These are phyloP conservation scores for Halisarca cf. caerulea DNA, from an alignment of 37 sponge, comb jelly and placozoan genomes.

Conservation along the genomic window DNA sequence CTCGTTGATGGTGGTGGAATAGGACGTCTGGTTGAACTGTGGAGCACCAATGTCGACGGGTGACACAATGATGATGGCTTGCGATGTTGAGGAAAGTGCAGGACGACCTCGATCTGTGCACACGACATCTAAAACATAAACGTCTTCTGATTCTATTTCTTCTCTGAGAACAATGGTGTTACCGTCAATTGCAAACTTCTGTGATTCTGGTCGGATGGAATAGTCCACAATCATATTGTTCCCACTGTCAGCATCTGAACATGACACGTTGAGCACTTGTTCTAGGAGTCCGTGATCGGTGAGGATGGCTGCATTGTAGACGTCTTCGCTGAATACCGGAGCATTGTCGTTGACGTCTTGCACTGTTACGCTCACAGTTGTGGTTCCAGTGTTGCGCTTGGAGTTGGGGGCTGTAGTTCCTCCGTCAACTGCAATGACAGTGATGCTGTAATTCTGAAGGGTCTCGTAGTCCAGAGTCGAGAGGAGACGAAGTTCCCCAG, in stretches of 20 bases:
- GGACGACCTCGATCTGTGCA: conserved; percentile 66
- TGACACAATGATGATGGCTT: conserved; percentile 66
- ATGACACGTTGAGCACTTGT: conserved; percentile 39
- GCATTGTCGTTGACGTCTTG: conserved; percentile 39
- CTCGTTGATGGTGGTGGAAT: conserved; percentile 50
- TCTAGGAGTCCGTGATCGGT: conserved; percentile 39
- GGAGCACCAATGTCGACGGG: conserved; percentile 46
- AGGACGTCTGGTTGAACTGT: conserved; percentile 38
- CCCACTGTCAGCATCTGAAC: conserved; percentile 53
- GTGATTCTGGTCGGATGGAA: background rate
- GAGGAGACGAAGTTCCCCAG: conserved; percentile 64
- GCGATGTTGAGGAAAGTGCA: conserved; percentile 49
- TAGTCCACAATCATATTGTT: conserved; percentile 31
- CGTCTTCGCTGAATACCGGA: background rate
- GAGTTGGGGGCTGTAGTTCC: conserved; percentile 32
- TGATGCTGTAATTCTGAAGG: conserved; percentile 35
- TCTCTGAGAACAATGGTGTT: conserved; percentile 32
- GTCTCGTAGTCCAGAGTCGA: conserved; percentile 63
- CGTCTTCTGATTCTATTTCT: conserved; percentile 45
- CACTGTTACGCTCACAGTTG: conserved; percentile 40
- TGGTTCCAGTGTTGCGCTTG: conserved; percentile 39
- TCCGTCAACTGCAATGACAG: conserved; percentile 66
- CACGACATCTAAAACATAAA: conserved; percentile 43
- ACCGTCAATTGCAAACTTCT: conserved; percentile 48
- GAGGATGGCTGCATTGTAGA: conserved; percentile 49